Conservation (phyloP, 2,888 invertebrate species). For the Invenusta paracnida region DNA sequence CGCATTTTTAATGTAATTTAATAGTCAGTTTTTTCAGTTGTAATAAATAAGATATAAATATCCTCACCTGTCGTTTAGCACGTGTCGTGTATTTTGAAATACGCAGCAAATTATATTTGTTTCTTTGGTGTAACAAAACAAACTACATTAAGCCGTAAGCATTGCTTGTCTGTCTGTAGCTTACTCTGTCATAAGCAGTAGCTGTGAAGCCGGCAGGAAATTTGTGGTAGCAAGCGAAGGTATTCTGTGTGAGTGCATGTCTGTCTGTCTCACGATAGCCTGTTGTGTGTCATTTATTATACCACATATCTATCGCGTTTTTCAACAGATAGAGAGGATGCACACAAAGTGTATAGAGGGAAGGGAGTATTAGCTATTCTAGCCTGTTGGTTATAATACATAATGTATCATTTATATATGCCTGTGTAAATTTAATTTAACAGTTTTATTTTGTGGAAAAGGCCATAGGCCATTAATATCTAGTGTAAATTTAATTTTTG, state of each 20-base stretch:
- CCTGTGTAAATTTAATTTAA: constrained; percentile 22
- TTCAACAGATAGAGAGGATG: not conserved
- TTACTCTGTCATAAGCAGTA: not conserved
- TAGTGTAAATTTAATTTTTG: constrained; percentile 26
- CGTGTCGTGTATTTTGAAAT: not conserved
- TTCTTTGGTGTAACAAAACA: not conserved
- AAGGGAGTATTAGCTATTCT: not conserved
- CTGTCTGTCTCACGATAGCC: not conserved
- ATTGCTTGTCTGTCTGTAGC: not conserved
- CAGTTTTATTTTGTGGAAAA: constrained; percentile 29
- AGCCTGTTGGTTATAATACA: not conserved
- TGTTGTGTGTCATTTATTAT: not conserved
- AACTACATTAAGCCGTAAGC: not conserved
- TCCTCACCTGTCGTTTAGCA: not conserved
- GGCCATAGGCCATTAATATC: constrained; percentile 26
- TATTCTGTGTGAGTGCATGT: not conserved
- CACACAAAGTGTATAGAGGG: not conserved
- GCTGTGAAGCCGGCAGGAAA: not conserved
- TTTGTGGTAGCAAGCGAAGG: not conserved
- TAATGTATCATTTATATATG: not conserved
- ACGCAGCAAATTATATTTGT: not conserved
- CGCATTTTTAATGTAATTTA: not conserved
- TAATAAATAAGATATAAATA: not conserved
- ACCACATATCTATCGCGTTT: not conserved
- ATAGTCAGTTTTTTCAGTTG: not conserved